Percentiles rank a stretch among this genome's conserved stretches.
Conservation (phyloP, 1,140 invertebrate genomes). For the Drosophila bifasciata region DNA sequence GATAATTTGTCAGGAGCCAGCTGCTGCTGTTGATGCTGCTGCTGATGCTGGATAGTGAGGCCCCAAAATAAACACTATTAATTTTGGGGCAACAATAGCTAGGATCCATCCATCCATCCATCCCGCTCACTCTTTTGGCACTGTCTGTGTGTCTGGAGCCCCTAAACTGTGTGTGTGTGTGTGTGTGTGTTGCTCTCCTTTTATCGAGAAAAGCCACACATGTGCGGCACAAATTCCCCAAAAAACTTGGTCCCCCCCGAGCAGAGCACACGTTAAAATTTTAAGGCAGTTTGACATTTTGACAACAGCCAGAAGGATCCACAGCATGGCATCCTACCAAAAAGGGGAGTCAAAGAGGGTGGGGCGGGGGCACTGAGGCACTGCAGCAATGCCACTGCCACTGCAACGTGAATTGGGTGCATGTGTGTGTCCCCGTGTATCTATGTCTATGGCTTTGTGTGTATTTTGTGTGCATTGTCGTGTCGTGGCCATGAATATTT, state of each 20-base stretch:
- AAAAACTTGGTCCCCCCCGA: slow-evolving; percentile 23
- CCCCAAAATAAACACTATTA: slow-evolving; percentile 61
- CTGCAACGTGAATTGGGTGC: slow-evolving; percentile 26
- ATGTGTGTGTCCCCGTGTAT: slow-evolving; percentile 16
- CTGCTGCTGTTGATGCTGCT: slow-evolving; percentile 37
- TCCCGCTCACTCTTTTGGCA: neutral
- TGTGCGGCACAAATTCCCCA: slow-evolving; percentile 13
- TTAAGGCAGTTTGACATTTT: slow-evolving; percentile 56
- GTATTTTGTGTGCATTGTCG: slow-evolving; percentile 48
- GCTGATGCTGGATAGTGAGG: slow-evolving; percentile 11
- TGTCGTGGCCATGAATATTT: slow-evolving; percentile 78
- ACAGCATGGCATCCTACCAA: neutral
- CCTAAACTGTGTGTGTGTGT: neutral
- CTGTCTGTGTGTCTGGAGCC: neutral
- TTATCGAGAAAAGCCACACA: slow-evolving; percentile 38
- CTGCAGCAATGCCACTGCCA: slow-evolving; percentile 31
- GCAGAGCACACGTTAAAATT: slow-evolving; percentile 29
- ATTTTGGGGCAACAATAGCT: slow-evolving; percentile 44
- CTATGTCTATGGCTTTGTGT: slow-evolving; percentile 21
- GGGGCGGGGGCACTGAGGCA: neutral
- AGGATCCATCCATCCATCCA: slow-evolving; percentile 13
- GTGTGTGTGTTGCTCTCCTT: slow-evolving; percentile 15
- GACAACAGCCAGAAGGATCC: slow-evolving; percentile 11
- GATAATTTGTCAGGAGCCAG: slow-evolving; percentile 76
- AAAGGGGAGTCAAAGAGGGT: neutral